phyloP scores from a whole-genome alignment of 2,888 invertebrate species.

The Criorhina ranunculi region DNA sequence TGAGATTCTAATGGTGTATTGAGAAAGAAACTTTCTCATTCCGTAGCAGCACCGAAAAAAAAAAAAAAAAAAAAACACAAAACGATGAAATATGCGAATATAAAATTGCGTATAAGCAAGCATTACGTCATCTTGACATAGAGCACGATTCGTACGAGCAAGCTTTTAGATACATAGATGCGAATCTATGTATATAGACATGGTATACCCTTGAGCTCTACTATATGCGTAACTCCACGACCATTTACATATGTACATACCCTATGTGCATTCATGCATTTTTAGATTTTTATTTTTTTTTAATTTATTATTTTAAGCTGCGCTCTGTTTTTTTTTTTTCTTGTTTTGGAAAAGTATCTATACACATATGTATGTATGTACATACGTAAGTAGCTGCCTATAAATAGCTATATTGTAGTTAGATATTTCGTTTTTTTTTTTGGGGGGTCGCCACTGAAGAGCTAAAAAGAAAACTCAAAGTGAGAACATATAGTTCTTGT shows the following conservation, averaged over 20 bases:
- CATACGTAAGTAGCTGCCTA: conserved; percentile 14
- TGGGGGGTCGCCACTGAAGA: background rate
- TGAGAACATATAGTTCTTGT: conserved; percentile 4
- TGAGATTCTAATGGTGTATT: conserved; percentile 59
- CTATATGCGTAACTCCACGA: conserved; percentile 6
- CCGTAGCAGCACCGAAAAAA: conserved; percentile 11
- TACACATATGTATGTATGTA: background rate
- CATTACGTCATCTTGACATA: conserved; percentile 58
- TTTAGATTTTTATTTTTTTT: conserved; percentile 15
- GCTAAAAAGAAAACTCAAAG: conserved; percentile 1
- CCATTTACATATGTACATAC: too few species aligned
- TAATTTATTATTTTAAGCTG: conserved; percentile 7
- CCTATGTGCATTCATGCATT: conserved; percentile 62
- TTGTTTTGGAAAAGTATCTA: background rate
- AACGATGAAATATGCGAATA: conserved; percentile 52
- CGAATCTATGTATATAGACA: conserved; percentile 7
- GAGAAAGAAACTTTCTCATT: conserved; percentile 57
- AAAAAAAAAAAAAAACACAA: conserved; percentile 14
- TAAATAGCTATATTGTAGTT: conserved; percentile 21
- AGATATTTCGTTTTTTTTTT: conserved; percentile 10
- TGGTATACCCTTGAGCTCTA: conserved; percentile 11
- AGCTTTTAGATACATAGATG: conserved; percentile 23
- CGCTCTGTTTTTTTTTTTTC: too few species aligned
- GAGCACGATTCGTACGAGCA: conserved; percentile 14
- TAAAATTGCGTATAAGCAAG: conserved; percentile 49